Conservation (phyloP, 2,113 vertebrate genomes). For the Rhea pennata region DNA sequence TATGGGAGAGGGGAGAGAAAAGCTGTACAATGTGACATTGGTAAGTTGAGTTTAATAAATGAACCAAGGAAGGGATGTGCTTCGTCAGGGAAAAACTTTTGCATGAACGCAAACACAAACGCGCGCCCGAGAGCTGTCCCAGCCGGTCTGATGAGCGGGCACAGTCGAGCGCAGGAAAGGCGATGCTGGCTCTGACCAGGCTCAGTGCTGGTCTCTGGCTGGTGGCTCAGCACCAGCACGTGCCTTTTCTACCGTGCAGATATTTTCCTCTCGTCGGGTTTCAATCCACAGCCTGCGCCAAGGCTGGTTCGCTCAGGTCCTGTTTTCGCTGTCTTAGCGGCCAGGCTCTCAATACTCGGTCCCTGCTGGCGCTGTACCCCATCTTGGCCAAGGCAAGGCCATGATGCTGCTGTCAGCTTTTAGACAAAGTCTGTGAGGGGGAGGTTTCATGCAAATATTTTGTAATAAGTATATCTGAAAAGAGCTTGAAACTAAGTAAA, state of each 20-base stretch:
- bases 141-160: neutral
- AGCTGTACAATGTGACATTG: no score
- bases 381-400: neutral
- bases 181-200: neutral
- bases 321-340: neutral
- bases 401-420: neutral
- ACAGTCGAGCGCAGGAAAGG: neutral
- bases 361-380: rapidly evolving
- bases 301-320: neutral
- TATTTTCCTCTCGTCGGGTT: neutral
- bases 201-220: neutral
- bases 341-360: neutral
- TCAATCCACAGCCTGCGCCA: rapidly evolving
- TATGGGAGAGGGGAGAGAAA: neutral
- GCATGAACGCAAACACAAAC: rapidly evolving
- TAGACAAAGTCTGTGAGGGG: neutral
- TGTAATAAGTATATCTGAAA: neutral
- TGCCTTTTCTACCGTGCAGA: rapidly evolving
- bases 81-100: no score
- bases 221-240: neutral
- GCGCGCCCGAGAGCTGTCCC: neutral
- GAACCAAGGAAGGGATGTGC: neutral
- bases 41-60: rapidly evolving
- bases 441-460: neutral
- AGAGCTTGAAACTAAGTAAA: neutral